These are phyloP conservation scores for Oxytorus armatus DNA, from an alignment of 2,888 invertebrate species.

Conservation along the genomic window DNA sequence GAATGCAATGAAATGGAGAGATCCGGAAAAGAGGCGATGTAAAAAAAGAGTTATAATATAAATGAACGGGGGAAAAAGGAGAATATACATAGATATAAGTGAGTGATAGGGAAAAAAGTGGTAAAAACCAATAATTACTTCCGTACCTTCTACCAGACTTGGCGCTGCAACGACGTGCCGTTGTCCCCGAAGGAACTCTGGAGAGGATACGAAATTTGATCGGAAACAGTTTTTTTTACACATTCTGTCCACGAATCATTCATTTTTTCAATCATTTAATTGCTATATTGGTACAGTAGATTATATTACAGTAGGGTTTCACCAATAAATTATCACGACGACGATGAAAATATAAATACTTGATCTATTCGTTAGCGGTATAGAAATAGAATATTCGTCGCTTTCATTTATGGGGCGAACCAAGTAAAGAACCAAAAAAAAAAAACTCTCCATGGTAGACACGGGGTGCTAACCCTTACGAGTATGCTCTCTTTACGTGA, in stretches of 20 bases:
- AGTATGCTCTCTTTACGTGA: no score
- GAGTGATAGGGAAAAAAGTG: neutral
- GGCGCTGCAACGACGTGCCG: slow-evolving; percentile 20
- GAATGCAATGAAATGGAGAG: slow-evolving; percentile 21
- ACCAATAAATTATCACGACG: no score
- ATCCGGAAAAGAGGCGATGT: slow-evolving; percentile 14
- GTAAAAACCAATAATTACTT: slow-evolving; percentile 59
- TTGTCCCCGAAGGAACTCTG: slow-evolving; percentile 10
- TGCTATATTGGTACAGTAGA: neutral
- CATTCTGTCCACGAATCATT: slow-evolving; percentile 2
- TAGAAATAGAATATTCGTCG: no score
- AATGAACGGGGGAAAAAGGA: slow-evolving; percentile 19
- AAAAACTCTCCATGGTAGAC: no score
- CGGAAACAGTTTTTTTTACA: neutral
- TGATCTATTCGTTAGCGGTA: no score
- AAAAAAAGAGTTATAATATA: slow-evolving; percentile 37
- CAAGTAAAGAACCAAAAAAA: no score
- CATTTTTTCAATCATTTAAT: neutral
- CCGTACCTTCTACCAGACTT: slow-evolving; percentile 26
- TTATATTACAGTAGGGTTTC: no score
- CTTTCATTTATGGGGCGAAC: no score
- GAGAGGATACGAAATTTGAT: neutral
- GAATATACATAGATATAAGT: slow-evolving; percentile 16
- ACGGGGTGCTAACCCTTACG: no score
- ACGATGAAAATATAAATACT: no score